Percentiles rank a stretch among this genome's conserved stretches.
Conservation (phyloP, 1,140 invertebrate genomes). For the Leptopilina boulardi region DNA sequence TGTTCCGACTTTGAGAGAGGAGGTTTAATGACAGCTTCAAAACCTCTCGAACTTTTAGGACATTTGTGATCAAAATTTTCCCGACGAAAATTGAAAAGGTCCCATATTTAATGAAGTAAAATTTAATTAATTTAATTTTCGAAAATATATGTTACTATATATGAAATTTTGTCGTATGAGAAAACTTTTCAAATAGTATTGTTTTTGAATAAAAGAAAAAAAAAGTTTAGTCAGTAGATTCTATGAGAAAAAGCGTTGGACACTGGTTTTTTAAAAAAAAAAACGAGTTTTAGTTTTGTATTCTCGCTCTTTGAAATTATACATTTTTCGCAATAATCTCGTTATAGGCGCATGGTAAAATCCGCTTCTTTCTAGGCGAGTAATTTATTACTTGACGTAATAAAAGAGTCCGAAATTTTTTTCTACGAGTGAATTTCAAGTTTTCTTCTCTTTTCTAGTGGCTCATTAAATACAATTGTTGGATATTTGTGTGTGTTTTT, state of each 20-base stretch:
- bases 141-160: neutral
- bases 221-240: too few relatives aligned
- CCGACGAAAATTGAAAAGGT: too few relatives aligned
- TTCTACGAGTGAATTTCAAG: neutral
- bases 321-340: slow-evolving; percentile 15
- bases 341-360: slow-evolving; percentile 8
- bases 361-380: neutral
- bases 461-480: neutral
- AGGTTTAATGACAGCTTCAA: slow-evolving; percentile 20
- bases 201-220: too few relatives aligned
- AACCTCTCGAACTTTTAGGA: neutral
- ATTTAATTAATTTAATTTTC: neutral
- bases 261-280: neutral
- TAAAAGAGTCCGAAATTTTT: neutral
- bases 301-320: slow-evolving; percentile 6
- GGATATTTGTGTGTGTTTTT: neutral
- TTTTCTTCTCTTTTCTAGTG: neutral
- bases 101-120: neutral
- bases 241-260: neutral
- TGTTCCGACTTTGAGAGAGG: slow-evolving; percentile 9
- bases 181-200: too few relatives aligned
- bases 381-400: neutral
- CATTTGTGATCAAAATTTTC: slow-evolving; percentile 10
- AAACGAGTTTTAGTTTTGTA: neutral
- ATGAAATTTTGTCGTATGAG: neutral